phyloP scores from a whole-genome alignment of 2,113 vertebrate genomes.

The Todiramphus chloris region DNA sequence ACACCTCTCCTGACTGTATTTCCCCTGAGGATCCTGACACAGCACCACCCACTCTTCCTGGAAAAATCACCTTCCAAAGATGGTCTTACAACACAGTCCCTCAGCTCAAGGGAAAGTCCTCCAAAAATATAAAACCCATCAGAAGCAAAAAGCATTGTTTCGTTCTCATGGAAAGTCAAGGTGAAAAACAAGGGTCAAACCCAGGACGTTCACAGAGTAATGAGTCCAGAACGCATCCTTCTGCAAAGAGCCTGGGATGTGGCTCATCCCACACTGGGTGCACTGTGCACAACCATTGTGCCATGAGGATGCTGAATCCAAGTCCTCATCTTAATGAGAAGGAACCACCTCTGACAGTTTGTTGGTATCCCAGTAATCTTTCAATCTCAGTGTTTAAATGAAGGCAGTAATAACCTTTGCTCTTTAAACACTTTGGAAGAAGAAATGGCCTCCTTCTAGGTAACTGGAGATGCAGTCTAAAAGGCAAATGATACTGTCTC shows the following conservation, averaged over 20 bases:
- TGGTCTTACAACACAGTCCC: not conserved
- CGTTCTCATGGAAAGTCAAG: not conserved
- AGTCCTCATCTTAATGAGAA: not conserved
- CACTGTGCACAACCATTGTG: fast-evolving
- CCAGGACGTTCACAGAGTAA: not conserved
- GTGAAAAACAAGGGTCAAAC: not conserved
- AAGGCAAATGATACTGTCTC: not conserved
- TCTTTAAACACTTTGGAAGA: not conserved
- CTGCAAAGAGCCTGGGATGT: no score
- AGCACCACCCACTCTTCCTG: not conserved
- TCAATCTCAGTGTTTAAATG: not conserved
- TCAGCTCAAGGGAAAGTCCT: fast-evolving
- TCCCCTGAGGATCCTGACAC: not conserved
- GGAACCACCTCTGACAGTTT: not conserved
- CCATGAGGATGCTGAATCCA: not conserved
- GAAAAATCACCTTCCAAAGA: not conserved
- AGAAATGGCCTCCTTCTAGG: not conserved
- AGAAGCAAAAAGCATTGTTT: not conserved
- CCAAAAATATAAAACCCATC: not conserved
- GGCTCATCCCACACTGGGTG: not conserved
- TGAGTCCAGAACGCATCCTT: not conserved
- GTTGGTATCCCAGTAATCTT: not conserved
- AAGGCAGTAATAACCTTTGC: not conserved
- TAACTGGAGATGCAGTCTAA: not conserved
- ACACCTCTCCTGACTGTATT: not conserved